Evolutionary conservation across 2,113 vertebrate genomes (phyloP).

Genomic region (Candoia aspera): DNA sequence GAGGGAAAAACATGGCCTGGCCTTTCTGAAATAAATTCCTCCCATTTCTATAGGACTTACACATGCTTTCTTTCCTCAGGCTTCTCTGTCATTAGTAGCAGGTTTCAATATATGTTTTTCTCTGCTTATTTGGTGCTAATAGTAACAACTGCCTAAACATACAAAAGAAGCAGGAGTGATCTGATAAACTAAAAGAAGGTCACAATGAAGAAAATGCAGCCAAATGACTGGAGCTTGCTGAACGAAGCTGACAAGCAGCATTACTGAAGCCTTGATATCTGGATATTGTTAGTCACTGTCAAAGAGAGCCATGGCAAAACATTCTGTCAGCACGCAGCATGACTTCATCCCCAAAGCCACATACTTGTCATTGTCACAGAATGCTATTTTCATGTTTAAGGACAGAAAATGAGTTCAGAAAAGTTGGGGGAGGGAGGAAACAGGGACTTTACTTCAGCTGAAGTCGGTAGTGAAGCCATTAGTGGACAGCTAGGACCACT

Average conservation of each 20-base stretch:
- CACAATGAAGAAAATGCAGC: not conserved
- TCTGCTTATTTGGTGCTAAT: not conserved
- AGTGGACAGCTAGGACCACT: no score
- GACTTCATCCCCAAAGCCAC: not conserved
- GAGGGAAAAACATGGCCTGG: not conserved
- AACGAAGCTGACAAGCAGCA: not conserved
- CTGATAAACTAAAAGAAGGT: not conserved
- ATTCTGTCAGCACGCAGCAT: not conserved
- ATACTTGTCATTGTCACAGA: constrained; percentile 7
- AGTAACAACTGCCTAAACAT: not conserved
- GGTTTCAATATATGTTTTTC: not conserved
- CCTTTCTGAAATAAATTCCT: not conserved
- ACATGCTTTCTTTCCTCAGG: not conserved
- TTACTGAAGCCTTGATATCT: not conserved
- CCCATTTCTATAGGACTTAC: not conserved
- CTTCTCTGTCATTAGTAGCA: not conserved
- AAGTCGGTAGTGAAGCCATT: not conserved
- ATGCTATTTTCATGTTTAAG: not conserved
- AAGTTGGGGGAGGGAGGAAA: not conserved
- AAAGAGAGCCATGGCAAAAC: not conserved
- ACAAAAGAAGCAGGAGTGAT: not conserved
- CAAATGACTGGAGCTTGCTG: not conserved
- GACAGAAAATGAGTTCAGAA: not conserved
- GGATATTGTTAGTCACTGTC: not conserved
- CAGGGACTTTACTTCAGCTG: not conserved